Evolutionary conservation across 2,888 invertebrate species (phyloP), one percentile per base, ranked within the genome.

Genomic region (Eupithecia subumbrata): DNA sequence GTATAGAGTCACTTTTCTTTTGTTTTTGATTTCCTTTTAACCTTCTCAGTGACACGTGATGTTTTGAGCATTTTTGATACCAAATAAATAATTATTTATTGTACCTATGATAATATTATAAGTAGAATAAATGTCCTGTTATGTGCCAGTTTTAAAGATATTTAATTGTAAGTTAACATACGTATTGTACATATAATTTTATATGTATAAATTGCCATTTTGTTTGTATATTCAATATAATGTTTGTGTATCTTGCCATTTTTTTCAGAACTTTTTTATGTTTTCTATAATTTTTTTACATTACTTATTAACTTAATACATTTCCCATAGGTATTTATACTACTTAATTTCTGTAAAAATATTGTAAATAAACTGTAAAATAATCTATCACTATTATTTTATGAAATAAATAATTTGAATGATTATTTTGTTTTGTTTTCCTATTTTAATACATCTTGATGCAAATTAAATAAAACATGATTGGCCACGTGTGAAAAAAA

Each of bases 51-150:
- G 63, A 66, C 12, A 73, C 75, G 76, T 77, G 79, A 81, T 79
- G 73, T 63, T 43, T 76, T 75, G 76, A 80, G 79, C 80, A 81
- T 80, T 77, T 88, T 88, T 90, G 93, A 94, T 92, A 91, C 93
- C 93, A 94, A 93, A 93, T 92, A 91, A 84, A 83, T 85, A 83
- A 86, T 88, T 84, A 91, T 91, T 93, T 93, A 92, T 92, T 90
- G 85, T 43, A 40, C 11, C 11, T 89, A 88, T 68, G 12, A 43
- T 45, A n/a, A 18, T 43, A 14, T 40, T 25, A 22, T 14, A 25
- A 68, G 5, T 43, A 84, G 87, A 84, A 84, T 83, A 71, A 69
- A 48, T 71, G 22, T 77, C 69, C 70, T 73, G 34, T 79, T 80
- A 79, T 81, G 92, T 91, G 92, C 91, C 92, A 92, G 92, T 92